Percentiles rank a stretch among this genome's conserved stretches.
phyloP scores from a whole-genome alignment of 2,888 invertebrate species.

The Metallyticus violacea region DNA sequence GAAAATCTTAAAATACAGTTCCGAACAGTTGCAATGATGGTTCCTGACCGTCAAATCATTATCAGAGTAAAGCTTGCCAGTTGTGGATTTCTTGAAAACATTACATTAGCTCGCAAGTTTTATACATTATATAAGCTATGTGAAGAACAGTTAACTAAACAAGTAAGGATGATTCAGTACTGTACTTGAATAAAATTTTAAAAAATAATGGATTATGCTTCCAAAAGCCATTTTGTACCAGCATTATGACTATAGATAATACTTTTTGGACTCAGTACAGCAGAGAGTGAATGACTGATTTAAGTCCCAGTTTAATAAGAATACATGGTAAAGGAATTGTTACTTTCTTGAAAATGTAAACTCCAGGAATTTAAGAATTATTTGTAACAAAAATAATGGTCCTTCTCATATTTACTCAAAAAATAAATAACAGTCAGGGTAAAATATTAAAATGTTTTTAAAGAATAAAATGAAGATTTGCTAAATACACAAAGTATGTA shows the following conservation, averaged over 20 bases:
- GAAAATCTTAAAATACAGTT: conserved; percentile 98
- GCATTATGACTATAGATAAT: too few relatives aligned
- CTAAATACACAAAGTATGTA: not conserved
- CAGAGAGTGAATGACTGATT: not conserved
- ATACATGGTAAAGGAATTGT: too few relatives aligned
- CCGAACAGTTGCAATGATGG: conserved; percentile 98
- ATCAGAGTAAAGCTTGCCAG: conserved; percentile 94
- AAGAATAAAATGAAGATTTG: not conserved
- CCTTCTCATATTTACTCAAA: not conserved
- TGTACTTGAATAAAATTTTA: too few relatives aligned
- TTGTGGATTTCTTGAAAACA: conserved; percentile 94
- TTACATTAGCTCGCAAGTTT: conserved; percentile 91
- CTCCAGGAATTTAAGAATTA: too few relatives aligned
- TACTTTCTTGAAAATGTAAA: too few relatives aligned
- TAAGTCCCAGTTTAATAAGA: too few relatives aligned
- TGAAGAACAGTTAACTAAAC: conserved; percentile 95
- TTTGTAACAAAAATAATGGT: not conserved
- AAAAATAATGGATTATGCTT: not conserved
- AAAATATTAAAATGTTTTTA: not conserved
- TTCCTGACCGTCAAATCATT: conserved; percentile 95
- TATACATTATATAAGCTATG: conserved; percentile 95
- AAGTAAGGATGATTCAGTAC: conserved; percentile 54
- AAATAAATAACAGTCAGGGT: not conserved
- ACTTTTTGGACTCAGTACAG: too few relatives aligned
- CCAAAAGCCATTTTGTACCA: too few relatives aligned